Percentiles rank a stretch among this genome's conserved stretches.
Conservation (phyloP, 2,888 invertebrate genomes). For the Ochropleura leucogaster region DNA sequence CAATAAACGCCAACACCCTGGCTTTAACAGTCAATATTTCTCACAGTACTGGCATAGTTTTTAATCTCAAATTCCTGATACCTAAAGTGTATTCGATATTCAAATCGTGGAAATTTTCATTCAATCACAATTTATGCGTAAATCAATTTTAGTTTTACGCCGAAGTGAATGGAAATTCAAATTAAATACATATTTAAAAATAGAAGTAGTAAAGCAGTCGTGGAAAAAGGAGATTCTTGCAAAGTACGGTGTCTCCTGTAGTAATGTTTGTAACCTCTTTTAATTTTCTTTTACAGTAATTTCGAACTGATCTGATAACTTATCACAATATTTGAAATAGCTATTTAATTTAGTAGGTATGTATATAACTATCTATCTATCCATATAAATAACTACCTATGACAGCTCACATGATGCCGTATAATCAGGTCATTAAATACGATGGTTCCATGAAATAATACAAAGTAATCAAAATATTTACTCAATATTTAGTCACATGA, state of each 20-base stretch:
- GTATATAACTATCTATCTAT: no score
- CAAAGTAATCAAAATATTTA: slow-evolving; percentile 1
- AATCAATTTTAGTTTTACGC: not conserved
- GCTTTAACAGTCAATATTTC: not conserved
- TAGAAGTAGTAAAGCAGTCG: not conserved
- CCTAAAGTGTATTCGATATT: not conserved
- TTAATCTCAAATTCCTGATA: not conserved
- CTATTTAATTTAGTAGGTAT: not conserved
- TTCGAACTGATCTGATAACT: not conserved
- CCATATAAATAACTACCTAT: not conserved
- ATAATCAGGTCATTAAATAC: not conserved
- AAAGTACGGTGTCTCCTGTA: not conserved
- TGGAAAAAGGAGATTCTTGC: not conserved
- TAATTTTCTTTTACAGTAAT: no score
- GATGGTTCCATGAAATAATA: not conserved
- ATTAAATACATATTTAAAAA: not conserved
- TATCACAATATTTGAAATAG: slow-evolving; percentile 8
- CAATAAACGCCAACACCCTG: no score
- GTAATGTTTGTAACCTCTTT: no score
- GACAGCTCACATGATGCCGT: not conserved
- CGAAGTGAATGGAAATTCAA: not conserved
- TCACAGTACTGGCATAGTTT: not conserved
- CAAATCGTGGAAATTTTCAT: not conserved
- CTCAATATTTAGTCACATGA: not conserved
- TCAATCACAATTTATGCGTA: not conserved